A percentile compares a stretch with the other conserved stretches of the same genome.
phyloP scores from a whole-genome alignment of 64 coral and sea anemone species.

The Acropora tenuis region DNA sequence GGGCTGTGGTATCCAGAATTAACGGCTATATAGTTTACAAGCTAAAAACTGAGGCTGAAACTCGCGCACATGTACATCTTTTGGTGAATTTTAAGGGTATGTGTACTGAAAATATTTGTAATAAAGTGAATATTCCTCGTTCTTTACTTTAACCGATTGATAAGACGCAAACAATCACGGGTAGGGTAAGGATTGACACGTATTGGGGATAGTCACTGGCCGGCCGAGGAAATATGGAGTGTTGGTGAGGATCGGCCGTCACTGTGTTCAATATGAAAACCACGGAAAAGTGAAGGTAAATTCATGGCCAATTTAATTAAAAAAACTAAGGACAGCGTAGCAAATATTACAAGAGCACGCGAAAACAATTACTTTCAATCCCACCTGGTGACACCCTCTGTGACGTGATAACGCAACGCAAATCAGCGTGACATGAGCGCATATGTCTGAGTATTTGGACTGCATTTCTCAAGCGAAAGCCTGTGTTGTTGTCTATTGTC shows the following conservation, averaged over 20 bases:
- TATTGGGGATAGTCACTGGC: background rate
- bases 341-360: background rate
- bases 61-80: background rate
- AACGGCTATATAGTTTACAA: background rate
- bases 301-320: background rate
- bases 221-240: background rate
- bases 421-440: background rate
- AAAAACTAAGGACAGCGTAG: background rate
- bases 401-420: no score
- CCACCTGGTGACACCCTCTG: no score
- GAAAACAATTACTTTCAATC: background rate
- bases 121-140: background rate
- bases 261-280: background rate
- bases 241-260: background rate
- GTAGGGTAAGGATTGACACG: background rate
- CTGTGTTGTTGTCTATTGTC: background rate
- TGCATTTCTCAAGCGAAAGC: background rate
- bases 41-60: background rate
- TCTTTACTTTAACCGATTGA: background rate
- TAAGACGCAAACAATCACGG: background rate
- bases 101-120: background rate
- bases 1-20: background rate
- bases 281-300: background rate
- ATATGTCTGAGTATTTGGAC: background rate
- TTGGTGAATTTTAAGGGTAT: background rate